Conservation (phyloP, 2,888 invertebrate genomes). For the Agrotis clavis region DNA sequence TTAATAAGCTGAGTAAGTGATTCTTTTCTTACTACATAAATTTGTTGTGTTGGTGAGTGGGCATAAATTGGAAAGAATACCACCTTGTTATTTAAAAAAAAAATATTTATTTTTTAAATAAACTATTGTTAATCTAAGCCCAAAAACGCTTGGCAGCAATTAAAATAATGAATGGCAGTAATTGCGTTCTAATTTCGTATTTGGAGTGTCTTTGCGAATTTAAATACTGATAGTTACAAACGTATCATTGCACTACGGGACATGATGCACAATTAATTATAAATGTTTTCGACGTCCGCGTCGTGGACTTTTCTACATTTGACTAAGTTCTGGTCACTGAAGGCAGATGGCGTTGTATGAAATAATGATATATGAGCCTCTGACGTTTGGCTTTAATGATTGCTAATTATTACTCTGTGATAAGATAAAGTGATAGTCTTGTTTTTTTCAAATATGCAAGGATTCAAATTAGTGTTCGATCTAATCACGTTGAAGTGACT, state of each 20-base stretch:
- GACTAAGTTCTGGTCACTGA: neutral
- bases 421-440: slow-evolving; percentile 44
- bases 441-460: slow-evolving; percentile 11
- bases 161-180: too few relatives aligned
- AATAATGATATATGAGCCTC: neutral
- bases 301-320: neutral
- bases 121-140: neutral
- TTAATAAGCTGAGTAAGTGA: slow-evolving; percentile 29
- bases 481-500: slow-evolving; percentile 6
- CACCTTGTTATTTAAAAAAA: neutral
- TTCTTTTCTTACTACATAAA: neutral
- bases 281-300: too few relatives aligned
- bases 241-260: neutral
- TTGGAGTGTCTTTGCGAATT: neutral
- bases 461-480: slow-evolving; percentile 24
- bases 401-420: slow-evolving; percentile 37
- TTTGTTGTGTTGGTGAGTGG: neutral
- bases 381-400: neutral
- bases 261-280: too few relatives aligned
- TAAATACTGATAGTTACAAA: neutral
- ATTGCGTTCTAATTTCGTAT: neutral
- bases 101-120: too few relatives aligned
- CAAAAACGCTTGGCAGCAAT: neutral
- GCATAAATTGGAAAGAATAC: neutral
- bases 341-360: slow-evolving; percentile 28